Percentiles rank a stretch among this genome's conserved stretches.
phyloP scores from a whole-genome alignment of 1,140 invertebrate genomes.

The Metopolophium dirhodum region DNA sequence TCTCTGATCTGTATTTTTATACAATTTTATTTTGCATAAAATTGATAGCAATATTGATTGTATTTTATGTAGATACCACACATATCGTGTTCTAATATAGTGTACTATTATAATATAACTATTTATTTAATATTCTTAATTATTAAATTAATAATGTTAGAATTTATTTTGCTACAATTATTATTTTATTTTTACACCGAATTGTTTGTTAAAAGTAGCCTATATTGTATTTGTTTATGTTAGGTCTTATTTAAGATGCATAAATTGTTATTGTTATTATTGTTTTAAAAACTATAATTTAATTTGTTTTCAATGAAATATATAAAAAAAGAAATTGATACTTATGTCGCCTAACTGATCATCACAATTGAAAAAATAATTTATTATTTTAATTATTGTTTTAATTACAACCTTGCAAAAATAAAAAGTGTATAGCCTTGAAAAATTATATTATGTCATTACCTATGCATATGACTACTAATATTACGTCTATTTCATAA shows the following conservation, averaged over 20 bases:
- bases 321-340: background rate
- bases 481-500: background rate
- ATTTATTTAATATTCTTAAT: too few species aligned
- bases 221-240: background rate
- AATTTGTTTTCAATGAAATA: background rate
- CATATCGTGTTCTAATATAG: background rate
- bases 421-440: background rate
- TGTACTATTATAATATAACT: too few species aligned
- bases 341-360: background rate
- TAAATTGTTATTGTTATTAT: background rate
- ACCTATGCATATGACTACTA: background rate
- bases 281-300: conserved; percentile 7
- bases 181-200: too few species aligned
- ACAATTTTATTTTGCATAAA: background rate
- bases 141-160: background rate
- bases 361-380: background rate
- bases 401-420: conserved; percentile 10
- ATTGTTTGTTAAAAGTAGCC: background rate
- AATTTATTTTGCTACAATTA: too few species aligned
- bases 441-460: background rate
- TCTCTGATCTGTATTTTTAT: background rate
- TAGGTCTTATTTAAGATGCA: background rate
- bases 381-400: background rate
- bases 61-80: background rate
- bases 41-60: background rate